phyloP scores from a whole-genome alignment of 2,113 vertebrate genomes.

The Nothoprocta pentlandii region DNA sequence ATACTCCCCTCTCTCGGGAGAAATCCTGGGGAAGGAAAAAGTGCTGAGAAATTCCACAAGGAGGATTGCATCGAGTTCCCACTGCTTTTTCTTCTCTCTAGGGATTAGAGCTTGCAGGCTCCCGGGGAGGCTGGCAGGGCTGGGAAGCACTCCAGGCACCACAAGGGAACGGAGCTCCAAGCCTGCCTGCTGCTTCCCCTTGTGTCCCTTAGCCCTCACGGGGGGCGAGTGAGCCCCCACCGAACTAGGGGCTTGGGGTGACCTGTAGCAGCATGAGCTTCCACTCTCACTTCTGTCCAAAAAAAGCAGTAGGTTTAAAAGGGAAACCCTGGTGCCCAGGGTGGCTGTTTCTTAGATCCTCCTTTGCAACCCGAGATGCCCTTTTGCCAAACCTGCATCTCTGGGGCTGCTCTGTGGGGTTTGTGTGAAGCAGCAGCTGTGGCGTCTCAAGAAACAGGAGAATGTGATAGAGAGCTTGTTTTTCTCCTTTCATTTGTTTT shows the following conservation, averaged over 20 bases:
- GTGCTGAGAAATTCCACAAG: slow-evolving; percentile 68
- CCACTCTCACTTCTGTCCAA: background rate
- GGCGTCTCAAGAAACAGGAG: background rate
- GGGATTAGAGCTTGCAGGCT: slow-evolving; percentile 54
- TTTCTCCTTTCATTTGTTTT: background rate
- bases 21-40: slow-evolving; percentile 55
- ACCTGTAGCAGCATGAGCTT: background rate
- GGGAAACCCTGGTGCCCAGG: background rate
- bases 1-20: slow-evolving; percentile 40
- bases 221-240: too few relatives aligned
- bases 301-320: background rate
- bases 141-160: slow-evolving; percentile 39
- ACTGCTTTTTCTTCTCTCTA: slow-evolving; percentile 53
- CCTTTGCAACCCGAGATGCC: background rate
- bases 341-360: background rate
- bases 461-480: background rate
- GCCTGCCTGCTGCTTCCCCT: background rate
- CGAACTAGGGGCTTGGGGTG: background rate
- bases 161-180: background rate
- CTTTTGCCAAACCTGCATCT: background rate
- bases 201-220: background rate
- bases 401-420: background rate
- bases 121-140: slow-evolving; percentile 42
- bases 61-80: slow-evolving; percentile 59
- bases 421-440: background rate